Conservation (phyloP, 1,140 invertebrate species). For the Arctopsyche grandis region DNA sequence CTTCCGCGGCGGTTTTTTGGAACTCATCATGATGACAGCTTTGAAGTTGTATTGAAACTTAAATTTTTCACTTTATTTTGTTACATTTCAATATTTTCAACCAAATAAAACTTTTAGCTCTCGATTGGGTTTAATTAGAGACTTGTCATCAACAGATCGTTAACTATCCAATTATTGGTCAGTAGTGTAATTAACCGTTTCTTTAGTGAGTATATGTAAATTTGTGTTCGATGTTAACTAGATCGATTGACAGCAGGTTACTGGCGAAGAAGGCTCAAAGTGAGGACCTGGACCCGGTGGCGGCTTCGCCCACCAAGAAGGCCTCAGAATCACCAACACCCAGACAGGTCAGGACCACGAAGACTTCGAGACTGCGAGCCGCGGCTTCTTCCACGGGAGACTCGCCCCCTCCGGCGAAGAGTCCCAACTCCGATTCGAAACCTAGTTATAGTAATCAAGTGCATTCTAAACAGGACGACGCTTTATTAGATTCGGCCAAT, state of each 20-base stretch:
- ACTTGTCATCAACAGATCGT: too few relatives aligned
- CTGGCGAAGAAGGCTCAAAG: not conserved
- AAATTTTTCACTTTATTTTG: too few relatives aligned
- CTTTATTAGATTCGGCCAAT: conserved; percentile 33
- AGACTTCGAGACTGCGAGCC: conserved; percentile 75
- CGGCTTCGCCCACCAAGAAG: conserved; percentile 50
- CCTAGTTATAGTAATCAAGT: not conserved
- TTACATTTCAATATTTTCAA: too few relatives aligned
- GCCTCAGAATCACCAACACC: conserved; percentile 64
- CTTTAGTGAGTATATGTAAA: too few relatives aligned
- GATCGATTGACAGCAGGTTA: not conserved
- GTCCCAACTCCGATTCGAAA: conserved; percentile 9
- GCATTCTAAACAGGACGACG: conserved; percentile 16
- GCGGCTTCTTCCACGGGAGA: conserved; percentile 65
- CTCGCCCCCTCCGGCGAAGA: conserved; percentile 56
- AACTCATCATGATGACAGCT: too few relatives aligned
- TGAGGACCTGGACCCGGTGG: not conserved
- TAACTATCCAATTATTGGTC: too few relatives aligned
- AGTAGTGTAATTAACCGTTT: too few relatives aligned
- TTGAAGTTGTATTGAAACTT: too few relatives aligned
- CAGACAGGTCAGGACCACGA: conserved; percentile 71
- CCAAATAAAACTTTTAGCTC: too few relatives aligned
- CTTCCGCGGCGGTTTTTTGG: too few relatives aligned
- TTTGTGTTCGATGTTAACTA: not conserved
- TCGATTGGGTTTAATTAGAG: too few relatives aligned